Conservation (phyloP, 2,797 vertebrate species). For the Girardinus metallicus region DNA sequence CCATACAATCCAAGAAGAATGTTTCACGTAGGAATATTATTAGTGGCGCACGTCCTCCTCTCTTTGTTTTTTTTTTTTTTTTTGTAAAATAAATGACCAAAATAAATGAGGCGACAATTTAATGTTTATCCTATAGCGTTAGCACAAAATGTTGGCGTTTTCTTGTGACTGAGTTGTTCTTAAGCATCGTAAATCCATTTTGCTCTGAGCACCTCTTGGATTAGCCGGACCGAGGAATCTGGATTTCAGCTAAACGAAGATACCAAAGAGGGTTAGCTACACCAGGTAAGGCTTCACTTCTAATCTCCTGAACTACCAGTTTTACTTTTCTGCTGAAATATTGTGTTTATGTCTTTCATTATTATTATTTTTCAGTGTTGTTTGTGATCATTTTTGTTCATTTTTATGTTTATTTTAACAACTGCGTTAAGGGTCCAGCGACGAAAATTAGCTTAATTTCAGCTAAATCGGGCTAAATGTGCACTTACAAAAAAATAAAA, state of each 20-base stretch:
- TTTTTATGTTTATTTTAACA: too few species aligned
- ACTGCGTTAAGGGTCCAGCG: too few species aligned
- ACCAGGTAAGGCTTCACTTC: neutral
- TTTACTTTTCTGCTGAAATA: neutral
- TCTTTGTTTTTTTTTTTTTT: neutral
- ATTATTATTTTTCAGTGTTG: neutral
- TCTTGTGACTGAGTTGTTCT: neutral
- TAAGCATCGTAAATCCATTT: neutral
- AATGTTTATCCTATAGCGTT: neutral
- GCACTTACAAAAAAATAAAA: too few species aligned
- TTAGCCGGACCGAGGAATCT: neutral
- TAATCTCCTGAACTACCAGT: neutral
- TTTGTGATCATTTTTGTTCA: too few species aligned
- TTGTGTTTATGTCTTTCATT: neutral
- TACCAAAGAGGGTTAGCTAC: neutral
- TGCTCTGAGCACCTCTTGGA: neutral
- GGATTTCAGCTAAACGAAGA: neutral
- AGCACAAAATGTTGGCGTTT: neutral
- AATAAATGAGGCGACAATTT: neutral
- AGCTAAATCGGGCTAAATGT: too few species aligned
- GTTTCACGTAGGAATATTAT: neutral
- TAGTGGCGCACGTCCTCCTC: neutral
- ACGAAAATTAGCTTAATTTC: too few species aligned
- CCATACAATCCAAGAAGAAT: neutral
- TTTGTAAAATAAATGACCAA: neutral